phyloP scores from a whole-genome alignment of 1,140 invertebrate species.

The Conus ventricosus region DNA sequence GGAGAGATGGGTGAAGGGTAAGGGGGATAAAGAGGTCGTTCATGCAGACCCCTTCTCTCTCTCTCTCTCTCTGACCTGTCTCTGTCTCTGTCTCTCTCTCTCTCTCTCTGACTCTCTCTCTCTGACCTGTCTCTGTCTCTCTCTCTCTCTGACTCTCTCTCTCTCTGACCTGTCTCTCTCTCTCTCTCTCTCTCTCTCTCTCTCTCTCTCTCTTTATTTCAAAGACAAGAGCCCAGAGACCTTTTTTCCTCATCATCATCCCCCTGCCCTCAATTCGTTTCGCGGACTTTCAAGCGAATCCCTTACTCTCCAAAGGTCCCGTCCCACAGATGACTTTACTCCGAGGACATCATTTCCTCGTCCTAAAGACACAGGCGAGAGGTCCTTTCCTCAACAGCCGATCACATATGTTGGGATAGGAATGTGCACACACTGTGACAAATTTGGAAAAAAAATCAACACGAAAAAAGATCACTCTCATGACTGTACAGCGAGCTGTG shows the following conservation, averaged over 20 bases:
- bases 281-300: not conserved
- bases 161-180: constrained; percentile 18
- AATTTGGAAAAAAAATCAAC: too few relatives aligned
- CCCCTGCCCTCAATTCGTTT: not conserved
- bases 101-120: constrained; percentile 7
- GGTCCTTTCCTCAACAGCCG: too few relatives aligned
- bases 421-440: too few relatives aligned
- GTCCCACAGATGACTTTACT: too few relatives aligned
- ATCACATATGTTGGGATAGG: too few relatives aligned
- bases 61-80: not conserved
- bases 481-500: too few relatives aligned
- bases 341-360: too few relatives aligned
- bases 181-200: not conserved
- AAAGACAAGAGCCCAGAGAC: not conserved
- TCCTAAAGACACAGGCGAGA: too few relatives aligned
- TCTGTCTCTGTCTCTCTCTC: not conserved
- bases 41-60: not conserved
- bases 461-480: too few relatives aligned
- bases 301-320: too few relatives aligned
- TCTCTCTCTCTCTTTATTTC: not conserved
- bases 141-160: constrained; percentile 16
- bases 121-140: constrained; percentile 3
- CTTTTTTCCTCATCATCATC: not conserved
- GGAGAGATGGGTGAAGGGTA: too few relatives aligned
- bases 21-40: too few relatives aligned